Evolutionary conservation across 1,140 invertebrate species (phyloP), one percentile per base, ranked within the genome.

Genomic region (Pseudomyrmex flavicornis): DNA sequence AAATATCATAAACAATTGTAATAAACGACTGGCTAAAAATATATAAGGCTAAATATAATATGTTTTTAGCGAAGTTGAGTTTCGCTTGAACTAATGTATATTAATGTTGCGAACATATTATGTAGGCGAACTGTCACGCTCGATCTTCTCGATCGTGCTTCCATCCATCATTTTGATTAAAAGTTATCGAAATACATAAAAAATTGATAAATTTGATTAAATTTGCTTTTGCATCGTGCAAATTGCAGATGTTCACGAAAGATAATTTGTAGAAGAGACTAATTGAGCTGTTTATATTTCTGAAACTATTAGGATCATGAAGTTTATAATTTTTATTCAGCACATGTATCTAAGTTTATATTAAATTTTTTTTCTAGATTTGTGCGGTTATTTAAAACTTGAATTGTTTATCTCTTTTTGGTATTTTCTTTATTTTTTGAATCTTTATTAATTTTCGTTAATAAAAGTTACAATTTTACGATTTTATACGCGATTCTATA

Each of bases 21-120:
- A 59, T 59, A 56, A 70, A 80, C 13, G 17, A 58, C 74, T 46
- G n/a, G 66, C 44, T 48, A 48, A 35, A 35, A 72, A 80, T 68
- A 50, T 72, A 72, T 13, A 35, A 20, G 17, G 2, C 52, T 26
- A 50, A 35, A 35, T 35, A 2, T 35, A 35, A 35, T 7, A 35
- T 35, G 26, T 3, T 26, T 26, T 35, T 35, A 22, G 5, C 35
- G 35, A 35, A 35, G 35, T 35, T 7, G n/a, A 26, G 22, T 17
- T 68, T 77, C 15, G 66, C 26, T 35, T 12, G 13, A 13, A 2
- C 56, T 59, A 22, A 72, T 59, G 54, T 77, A 77, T 79, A 79
- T 79, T 77, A 58, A 69, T 46, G 15, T 48, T 2, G 35, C 17
- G 35, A 35, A 35, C 35, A 35, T 2, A 54, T 58, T 69, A 75